Conservation (phyloP, 2,113 vertebrate genomes). For the Scomber colias region DNA sequence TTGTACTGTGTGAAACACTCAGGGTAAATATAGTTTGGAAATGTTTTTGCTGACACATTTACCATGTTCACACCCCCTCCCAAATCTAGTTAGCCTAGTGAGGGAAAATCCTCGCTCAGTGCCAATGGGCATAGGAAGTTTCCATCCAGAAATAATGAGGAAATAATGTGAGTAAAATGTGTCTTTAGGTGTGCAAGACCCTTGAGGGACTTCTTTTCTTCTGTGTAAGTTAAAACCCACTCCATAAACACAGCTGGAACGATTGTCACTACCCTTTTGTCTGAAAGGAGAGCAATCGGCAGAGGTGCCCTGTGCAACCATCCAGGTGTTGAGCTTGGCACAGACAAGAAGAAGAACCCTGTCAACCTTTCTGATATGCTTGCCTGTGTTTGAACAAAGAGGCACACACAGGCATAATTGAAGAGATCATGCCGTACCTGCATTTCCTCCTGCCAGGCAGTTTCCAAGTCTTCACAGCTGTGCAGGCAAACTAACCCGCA, state of each 20-base stretch:
- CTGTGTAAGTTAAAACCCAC: constrained; percentile 51
- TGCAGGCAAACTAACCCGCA: constrained; percentile 67
- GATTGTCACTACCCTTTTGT: constrained; percentile 64
- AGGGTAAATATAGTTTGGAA: constrained; percentile 58
- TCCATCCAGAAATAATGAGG: constrained; percentile 58
- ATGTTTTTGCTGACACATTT: constrained; percentile 64
- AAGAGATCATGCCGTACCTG: constrained; percentile 75
- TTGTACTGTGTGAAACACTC: constrained; percentile 52
- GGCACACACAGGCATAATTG: constrained; percentile 70
- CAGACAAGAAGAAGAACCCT: constrained; percentile 65
- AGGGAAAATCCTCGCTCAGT: constrained; percentile 19
- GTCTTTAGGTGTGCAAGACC: constrained; percentile 56
- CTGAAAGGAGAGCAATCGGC: constrained; percentile 52
- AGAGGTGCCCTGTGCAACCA: constrained; percentile 69
- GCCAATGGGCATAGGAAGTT: constrained; percentile 47
- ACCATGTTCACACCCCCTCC: constrained; percentile 14
- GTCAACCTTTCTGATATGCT: constrained; percentile 73
- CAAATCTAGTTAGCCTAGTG: constrained; percentile 23
- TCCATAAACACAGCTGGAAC: constrained; percentile 67
- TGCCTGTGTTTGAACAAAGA: constrained; percentile 72
- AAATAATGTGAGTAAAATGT: constrained; percentile 56
- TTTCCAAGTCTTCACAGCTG: constrained; percentile 79
- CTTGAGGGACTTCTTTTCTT: constrained; percentile 46
- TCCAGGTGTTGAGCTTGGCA: constrained; percentile 77
- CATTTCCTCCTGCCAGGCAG: constrained; percentile 67